Evolutionary conservation across 2,888 invertebrate genomes (phyloP), one percentile per base, ranked within the genome.

Genomic region (Trichogramma dendrolimi): DNA sequence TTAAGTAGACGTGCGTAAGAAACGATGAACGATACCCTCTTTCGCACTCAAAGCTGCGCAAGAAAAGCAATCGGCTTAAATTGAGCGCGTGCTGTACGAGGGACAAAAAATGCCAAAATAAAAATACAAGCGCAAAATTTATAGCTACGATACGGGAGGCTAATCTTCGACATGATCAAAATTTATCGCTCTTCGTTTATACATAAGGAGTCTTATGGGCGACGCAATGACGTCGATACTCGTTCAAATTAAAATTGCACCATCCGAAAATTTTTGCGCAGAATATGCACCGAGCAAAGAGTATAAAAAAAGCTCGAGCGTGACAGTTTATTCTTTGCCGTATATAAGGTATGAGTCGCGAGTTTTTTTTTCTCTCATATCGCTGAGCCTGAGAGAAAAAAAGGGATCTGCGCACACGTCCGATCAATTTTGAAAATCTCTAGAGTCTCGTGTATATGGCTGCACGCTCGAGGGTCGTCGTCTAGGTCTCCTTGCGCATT

Each of bases 151-250:
- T 77, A 77, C 75, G 71, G 27, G 70, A 71, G 71, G 73, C 76
- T 79, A 78, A 78, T 78, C 78, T 78, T 77, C 70, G 71, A 64
- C 68, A 71, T 71, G 78, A 78, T 78, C 76, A 74, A 74, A 78
- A 78, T 78, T 79, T 78, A 78, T 79, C 74, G 74, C 71, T 67
- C 70, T 55, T 41, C 46, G 11, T 47, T n/a, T 47, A 47, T 47
- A 11, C n/a, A 47, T 47, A 11, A 5, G 11, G 11, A 47, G 11
- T 47, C n/a, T 11, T 6, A 11, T 47, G 11, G n/a, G n/a, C 11
- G n/a, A 47, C 47, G n/a, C 47, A n/a, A 47, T 10, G 11, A 47
- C 47, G 47, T 47, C n/a, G 11, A 47, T 11, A 47, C 11, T 47
- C 47, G 47, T 47, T 47, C 47, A 11, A 27, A 27, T 27, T 27